These are phyloP conservation scores for Halesus radiatus DNA, from an alignment of 1,140 invertebrate genomes.

Conservation along the genomic window DNA sequence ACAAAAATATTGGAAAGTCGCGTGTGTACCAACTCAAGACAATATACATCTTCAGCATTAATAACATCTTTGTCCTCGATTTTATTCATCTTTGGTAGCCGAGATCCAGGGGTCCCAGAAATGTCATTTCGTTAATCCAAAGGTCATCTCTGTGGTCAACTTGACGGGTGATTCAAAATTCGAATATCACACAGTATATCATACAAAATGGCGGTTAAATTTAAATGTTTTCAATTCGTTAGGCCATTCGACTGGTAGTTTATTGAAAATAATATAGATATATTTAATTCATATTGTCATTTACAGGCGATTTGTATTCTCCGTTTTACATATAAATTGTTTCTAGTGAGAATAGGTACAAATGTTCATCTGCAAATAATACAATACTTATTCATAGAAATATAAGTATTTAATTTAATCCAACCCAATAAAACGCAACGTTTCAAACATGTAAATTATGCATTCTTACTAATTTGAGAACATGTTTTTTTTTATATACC, in stretches of 20 bases:
- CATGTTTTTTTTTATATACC: too few species aligned
- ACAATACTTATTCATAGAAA: too few species aligned
- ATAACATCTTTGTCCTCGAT: background rate
- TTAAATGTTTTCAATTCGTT: background rate
- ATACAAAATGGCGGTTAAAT: background rate
- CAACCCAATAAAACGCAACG: too few species aligned
- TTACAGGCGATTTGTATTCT: too few species aligned
- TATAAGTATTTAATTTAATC: too few species aligned
- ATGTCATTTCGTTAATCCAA: slow-evolving; percentile 2
- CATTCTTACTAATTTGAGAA: too few species aligned
- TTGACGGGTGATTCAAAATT: slow-evolving; percentile 7
- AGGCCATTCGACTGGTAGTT: background rate
- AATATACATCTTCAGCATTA: background rate
- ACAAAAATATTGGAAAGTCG: too few species aligned
- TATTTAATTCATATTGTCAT: background rate
- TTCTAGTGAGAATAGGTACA: too few species aligned
- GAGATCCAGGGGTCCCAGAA: background rate
- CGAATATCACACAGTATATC: background rate
- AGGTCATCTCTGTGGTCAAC: slow-evolving; percentile 16
- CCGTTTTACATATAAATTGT: too few species aligned
- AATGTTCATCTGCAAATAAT: too few species aligned
- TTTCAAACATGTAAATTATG: too few species aligned
- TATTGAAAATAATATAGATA: background rate
- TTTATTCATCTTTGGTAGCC: slow-evolving; percentile 6
- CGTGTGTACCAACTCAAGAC: too few species aligned